A percentile compares a stretch with the other conserved stretches of the same genome.
phyloP scores from a whole-genome alignment of 2,888 invertebrate genomes.

The Eupithecia centaureata region DNA sequence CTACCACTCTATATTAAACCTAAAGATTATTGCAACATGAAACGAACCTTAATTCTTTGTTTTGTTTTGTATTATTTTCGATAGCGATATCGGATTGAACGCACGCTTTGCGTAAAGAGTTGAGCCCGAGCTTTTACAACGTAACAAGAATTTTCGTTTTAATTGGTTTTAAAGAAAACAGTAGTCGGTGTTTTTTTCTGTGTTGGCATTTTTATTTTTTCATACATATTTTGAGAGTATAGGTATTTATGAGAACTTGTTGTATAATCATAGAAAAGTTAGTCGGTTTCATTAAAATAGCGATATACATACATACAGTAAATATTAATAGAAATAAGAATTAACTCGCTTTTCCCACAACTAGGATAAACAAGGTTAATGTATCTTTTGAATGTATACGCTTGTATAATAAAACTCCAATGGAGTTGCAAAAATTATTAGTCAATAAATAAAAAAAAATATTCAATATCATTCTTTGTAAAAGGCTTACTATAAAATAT shows the following conservation, averaged over 20 bases:
- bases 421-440: too few species aligned
- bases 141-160: constrained; percentile 15
- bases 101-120: constrained; percentile 32
- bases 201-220: neutral
- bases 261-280: too few species aligned
- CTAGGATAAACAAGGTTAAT: too few species aligned
- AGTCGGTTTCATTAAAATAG: too few species aligned
- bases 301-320: too few species aligned
- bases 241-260: neutral
- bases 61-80: constrained; percentile 46
- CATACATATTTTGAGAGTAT: neutral
- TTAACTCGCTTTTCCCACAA: too few species aligned
- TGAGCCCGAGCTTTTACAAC: constrained; percentile 21
- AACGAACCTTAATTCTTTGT: constrained; percentile 57
- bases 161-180: constrained; percentile 15
- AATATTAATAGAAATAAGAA: too few species aligned
- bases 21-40: constrained; percentile 53
- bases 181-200: neutral
- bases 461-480: too few species aligned
- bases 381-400: too few species aligned
- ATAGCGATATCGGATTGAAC: constrained; percentile 32
- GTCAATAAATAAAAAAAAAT: too few species aligned
- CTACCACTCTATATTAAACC: neutral
- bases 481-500: too few species aligned
- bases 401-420: too few species aligned